Evolutionary conservation across 35 echinoderm and acorn worm genomes (phyloP).

Genomic region (Hemicentrotus pulcherrimus): DNA sequence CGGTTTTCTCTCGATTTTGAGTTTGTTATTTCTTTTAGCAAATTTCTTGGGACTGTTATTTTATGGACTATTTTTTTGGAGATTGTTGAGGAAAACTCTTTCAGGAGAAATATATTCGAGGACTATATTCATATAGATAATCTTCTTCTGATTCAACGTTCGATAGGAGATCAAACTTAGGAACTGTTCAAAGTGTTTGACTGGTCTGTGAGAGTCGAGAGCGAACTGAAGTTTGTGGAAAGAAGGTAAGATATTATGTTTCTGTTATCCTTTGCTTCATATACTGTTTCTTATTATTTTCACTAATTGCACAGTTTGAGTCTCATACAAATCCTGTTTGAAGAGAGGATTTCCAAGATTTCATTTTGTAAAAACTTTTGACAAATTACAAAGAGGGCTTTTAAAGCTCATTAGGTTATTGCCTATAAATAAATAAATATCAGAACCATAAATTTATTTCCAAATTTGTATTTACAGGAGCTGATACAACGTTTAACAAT

Average conservation of each 20-base stretch:
- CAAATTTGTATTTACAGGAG: too few species aligned
- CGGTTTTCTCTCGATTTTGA: background rate
- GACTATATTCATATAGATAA: constrained; percentile 26
- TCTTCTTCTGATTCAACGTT: background rate
- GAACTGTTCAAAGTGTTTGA: background rate
- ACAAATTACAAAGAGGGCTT: too few species aligned
- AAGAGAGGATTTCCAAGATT: too few species aligned
- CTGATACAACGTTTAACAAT: too few species aligned
- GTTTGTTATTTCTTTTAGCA: background rate
- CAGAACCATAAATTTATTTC: too few species aligned
- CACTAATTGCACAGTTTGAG: too few species aligned
- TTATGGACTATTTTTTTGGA: background rate
- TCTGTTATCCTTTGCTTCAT: too few species aligned
- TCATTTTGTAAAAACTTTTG: too few species aligned
- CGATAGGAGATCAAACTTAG: background rate
- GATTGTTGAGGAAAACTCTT: background rate
- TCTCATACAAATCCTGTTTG: too few species aligned
- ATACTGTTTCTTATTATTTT: too few species aligned
- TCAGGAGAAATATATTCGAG: constrained; percentile 40
- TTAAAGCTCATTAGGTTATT: too few species aligned
- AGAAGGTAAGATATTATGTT: background rate
- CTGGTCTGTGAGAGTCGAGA: background rate
- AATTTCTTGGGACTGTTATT: background rate
- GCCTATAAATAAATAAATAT: too few species aligned
- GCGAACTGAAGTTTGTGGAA: background rate